Base-by-base conservation (phyloP, 2,113 vertebrate species). In the Xiphophorus maculatus region DNA sequence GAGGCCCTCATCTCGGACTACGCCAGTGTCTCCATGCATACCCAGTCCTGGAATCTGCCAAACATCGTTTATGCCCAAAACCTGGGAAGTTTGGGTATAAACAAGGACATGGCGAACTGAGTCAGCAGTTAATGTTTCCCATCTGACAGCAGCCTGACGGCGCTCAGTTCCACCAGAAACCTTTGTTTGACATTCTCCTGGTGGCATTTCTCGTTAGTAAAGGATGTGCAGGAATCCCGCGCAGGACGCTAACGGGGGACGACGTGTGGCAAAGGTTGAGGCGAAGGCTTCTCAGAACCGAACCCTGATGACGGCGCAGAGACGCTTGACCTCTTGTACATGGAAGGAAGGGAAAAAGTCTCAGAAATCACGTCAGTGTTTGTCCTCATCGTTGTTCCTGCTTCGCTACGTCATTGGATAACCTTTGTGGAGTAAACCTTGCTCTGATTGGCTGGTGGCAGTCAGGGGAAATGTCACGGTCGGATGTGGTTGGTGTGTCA, bases 121-220 rank as follows among this genome's bases (percentile, higher is more conserved):
- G 12, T 29, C 13, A 29, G 40, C 2, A 33, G 22, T 74, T 54
- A 62, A 63, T 19, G 15, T 14, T 64, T 11, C n/a, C 32, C 35
- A 29, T 6, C 11, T 1, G 29, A 19, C 37, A 42, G 44, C 12
- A 33, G 28, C 54, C 51, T 19, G 66, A 33, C 51, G 10, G 10
- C 30, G 54, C 64, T 22, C 64, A 35, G 25, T 7, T n/a, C 35
- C 19, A 48, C 25, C 70, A 6, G 74, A 63, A 84, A 86, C 81
- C 76, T 84, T 86, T 63, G 29, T 64, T 68, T 83, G 70, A 77
- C 81, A 35, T 80, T 82, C 74, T 73, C 81, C 77, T 22, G 0
- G 0, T 85, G 81, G 58, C 75, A 79, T 83, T 84, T 84, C 62
- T 77, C 15, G 61, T 74, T 7, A 58, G 69, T 27, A 70, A 3